Evolutionary conservation across 37 sponge, comb jelly and placozoan genomes (phyloP).

Genomic region (Halichondria panicea): DNA sequence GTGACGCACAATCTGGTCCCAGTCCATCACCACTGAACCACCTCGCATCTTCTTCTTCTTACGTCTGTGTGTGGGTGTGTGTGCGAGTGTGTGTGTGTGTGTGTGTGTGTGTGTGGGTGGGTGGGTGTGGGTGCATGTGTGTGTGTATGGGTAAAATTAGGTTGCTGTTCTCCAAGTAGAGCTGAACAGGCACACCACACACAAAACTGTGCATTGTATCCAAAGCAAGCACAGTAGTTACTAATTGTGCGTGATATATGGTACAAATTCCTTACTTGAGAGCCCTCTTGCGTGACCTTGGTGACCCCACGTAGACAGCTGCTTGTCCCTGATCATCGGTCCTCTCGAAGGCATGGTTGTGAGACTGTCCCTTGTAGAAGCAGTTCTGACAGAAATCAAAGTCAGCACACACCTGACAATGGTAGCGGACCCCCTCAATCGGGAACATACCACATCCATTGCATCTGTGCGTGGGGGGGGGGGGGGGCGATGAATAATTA

Average conservation of each 20-base stretch:
- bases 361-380: constrained; percentile 74
- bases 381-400: constrained; percentile 90
- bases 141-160: not conserved
- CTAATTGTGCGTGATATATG: not conserved
- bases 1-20: constrained; percentile 79
- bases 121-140: not conserved
- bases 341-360: constrained; percentile 87
- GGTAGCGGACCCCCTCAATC: constrained; percentile 83
- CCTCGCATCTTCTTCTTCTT: constrained; percentile 79
- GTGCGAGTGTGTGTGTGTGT: not conserved
- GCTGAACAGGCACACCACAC: too few relatives aligned
- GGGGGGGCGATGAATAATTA: too few relatives aligned
- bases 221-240: too few relatives aligned
- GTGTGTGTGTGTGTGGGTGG: not conserved
- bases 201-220: too few relatives aligned
- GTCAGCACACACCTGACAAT: constrained; percentile 86
- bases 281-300: constrained; percentile 27
- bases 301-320: constrained; percentile 75
- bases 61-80: not conserved
- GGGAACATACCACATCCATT: constrained; percentile 69
- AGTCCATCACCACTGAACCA: constrained; percentile 83
- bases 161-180: too few relatives aligned
- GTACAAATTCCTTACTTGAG: constrained; percentile 11
- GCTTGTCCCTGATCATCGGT: constrained; percentile 77
- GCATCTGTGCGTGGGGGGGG: too few relatives aligned